These are phyloP conservation scores for Drosophila quinaria DNA, from an alignment of 2,888 invertebrate genomes.

Conservation along the genomic window DNA sequence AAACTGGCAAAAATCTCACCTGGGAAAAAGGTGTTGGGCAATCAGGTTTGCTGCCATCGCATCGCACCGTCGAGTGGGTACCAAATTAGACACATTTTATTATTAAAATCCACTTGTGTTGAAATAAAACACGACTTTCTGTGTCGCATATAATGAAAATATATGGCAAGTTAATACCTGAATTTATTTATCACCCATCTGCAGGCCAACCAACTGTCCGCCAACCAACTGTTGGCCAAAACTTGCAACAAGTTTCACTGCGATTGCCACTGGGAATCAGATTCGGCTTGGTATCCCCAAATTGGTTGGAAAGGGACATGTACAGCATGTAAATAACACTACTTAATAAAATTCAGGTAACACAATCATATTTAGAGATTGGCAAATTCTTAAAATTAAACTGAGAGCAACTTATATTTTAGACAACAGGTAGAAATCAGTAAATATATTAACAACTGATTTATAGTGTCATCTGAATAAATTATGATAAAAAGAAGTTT, in stretches of 20 bases:
- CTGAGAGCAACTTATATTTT: no score
- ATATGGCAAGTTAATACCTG: constrained; percentile 85
- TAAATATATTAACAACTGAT: no score
- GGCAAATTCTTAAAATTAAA: no score
- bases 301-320: constrained; percentile 39
- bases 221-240: constrained; percentile 8
- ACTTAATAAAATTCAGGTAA: neutral
- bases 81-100: constrained; percentile 85
- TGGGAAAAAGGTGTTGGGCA: constrained; percentile 65
- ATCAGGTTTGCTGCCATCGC: constrained; percentile 63
- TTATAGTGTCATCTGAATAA: no score
- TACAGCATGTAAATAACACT: constrained; percentile 19
- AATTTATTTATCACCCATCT: constrained; percentile 84
- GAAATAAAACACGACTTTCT: constrained; percentile 86
- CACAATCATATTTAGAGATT: no score
- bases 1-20: constrained; percentile 18
- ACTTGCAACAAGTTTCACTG: constrained; percentile 39
- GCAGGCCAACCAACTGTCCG: constrained; percentile 60
- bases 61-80: constrained; percentile 71
- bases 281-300: neutral
- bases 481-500: no score
- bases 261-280: constrained; percentile 5
- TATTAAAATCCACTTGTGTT: constrained; percentile 85
- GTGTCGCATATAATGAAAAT: constrained; percentile 86
- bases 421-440: no score